Evolutionary conservation across 92 coral and sea anemone species (phyloP).

Genomic region (Diadumene lineata): DNA sequence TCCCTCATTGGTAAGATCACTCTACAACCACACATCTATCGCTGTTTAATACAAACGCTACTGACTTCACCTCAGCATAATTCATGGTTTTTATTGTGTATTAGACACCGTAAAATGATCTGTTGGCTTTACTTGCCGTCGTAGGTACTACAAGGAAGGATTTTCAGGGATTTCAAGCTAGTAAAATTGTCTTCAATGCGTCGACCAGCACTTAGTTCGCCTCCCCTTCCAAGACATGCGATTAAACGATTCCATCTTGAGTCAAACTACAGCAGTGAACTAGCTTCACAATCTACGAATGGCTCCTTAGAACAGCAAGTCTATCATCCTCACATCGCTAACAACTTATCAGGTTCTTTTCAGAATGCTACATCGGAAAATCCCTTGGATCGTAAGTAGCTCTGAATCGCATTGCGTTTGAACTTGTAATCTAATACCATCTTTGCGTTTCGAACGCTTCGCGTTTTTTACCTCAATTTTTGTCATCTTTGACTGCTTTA

Average conservation of each 20-base stretch:
- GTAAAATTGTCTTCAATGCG: conserved; percentile 27
- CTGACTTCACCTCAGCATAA: background rate
- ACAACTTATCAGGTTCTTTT: conserved; percentile 62
- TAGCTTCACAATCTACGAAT: conserved; percentile 39
- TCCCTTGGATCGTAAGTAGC: conserved; percentile 68
- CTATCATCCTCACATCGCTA: conserved; percentile 63
- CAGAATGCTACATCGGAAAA: conserved; percentile 60
- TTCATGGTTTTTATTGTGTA: background rate
- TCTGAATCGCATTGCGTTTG: background rate
- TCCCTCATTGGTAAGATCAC: conserved; percentile 6
- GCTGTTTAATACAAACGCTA: background rate
- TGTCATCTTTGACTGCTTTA: background rate
- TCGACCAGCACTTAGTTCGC: conserved; percentile 22
- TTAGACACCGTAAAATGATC: conserved; percentile 4
- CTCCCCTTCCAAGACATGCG: conserved; percentile 38
- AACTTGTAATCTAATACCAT: conserved; percentile 35
- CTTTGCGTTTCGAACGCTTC: background rate
- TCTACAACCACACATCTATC: background rate
- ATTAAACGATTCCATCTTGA: conserved; percentile 80
- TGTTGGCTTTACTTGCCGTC: conserved; percentile 10
- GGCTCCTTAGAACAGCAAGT: conserved; percentile 54
- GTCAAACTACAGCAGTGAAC: conserved; percentile 50
- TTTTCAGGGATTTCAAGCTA: background rate
- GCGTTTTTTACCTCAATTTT: background rate
- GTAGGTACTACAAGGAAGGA: conserved; percentile 21